phyloP scores from a whole-genome alignment of 2,888 invertebrate genomes.

The Nemotelus pantherinus region DNA sequence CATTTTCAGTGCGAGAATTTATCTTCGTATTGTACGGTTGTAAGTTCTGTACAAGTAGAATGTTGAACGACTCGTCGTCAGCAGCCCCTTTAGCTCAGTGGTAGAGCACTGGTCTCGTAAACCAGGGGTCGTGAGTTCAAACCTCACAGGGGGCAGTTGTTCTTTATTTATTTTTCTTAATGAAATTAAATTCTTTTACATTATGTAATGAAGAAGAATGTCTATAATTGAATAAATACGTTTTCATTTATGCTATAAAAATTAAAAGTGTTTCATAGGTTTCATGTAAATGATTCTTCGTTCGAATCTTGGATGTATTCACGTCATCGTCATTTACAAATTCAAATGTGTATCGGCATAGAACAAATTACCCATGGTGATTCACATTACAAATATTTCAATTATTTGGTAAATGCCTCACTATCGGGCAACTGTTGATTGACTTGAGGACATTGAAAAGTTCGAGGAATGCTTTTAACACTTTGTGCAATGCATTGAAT shows the following conservation, averaged over 20 bases:
- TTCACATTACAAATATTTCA: too few relatives aligned
- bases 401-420: too few relatives aligned
- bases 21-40: neutral
- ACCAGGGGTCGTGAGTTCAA: constrained; percentile 57
- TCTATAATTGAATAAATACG: too few relatives aligned
- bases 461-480: constrained; percentile 13
- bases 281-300: too few relatives aligned
- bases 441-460: neutral
- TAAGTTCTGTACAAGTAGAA: constrained; percentile 8
- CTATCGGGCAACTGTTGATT: too few relatives aligned
- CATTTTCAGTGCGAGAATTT: neutral
- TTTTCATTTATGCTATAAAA: too few relatives aligned
- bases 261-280: too few relatives aligned
- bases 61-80: constrained; percentile 46
- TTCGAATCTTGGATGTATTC: too few relatives aligned
- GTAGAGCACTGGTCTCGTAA: constrained; percentile 57
- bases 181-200: neutral
- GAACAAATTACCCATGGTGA: too few relatives aligned
- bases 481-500: neutral
- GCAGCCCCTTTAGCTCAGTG: constrained; percentile 56
- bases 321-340: too few relatives aligned
- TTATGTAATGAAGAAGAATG: too few relatives aligned
- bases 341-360: too few relatives aligned
- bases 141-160: constrained; percentile 54
- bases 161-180: constrained; percentile 49